Evolutionary conservation across 1,140 invertebrate species (phyloP).

Genomic region (Zaprionus lachaisei): DNA sequence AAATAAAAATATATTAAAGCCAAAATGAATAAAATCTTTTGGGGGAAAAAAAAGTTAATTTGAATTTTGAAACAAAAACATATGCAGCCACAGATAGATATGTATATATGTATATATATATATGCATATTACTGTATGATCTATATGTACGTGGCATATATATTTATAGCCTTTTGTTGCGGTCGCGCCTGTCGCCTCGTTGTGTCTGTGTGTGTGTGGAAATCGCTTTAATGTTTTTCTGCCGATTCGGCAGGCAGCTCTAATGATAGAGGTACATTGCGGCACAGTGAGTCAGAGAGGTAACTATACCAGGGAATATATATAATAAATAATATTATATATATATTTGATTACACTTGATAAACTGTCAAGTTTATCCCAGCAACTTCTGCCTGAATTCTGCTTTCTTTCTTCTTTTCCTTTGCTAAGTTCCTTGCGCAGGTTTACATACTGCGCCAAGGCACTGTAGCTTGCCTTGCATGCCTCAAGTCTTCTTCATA

Average conservation of each 20-base stretch:
- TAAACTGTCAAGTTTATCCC: background rate
- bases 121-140: constrained; percentile 29
- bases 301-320: background rate
- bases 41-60: constrained; percentile 46
- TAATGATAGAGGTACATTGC: constrained; percentile 64
- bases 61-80: constrained; percentile 53
- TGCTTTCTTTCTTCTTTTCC: background rate
- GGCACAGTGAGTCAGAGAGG: constrained; percentile 25
- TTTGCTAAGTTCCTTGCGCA: background rate
- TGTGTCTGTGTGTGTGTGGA: constrained; percentile 59
- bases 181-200: constrained; percentile 54
- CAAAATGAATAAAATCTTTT: constrained; percentile 38
- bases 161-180: constrained; percentile 77
- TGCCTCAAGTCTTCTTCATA: constrained; percentile 24
- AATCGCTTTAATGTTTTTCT: constrained; percentile 74
- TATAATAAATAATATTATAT: background rate
- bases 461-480: constrained; percentile 36
- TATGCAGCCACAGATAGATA: constrained; percentile 28
- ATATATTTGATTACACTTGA: background rate
- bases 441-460: constrained; percentile 17
- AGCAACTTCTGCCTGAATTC: too few species aligned
- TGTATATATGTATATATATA: constrained; percentile 37
- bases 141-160: constrained; percentile 56
- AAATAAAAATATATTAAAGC: constrained; percentile 28
- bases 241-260: constrained; percentile 60